Evolutionary conservation across 2,888 invertebrate species (phyloP), one percentile per base, ranked within the genome.

Genomic region (Drosophila sordidapex): DNA sequence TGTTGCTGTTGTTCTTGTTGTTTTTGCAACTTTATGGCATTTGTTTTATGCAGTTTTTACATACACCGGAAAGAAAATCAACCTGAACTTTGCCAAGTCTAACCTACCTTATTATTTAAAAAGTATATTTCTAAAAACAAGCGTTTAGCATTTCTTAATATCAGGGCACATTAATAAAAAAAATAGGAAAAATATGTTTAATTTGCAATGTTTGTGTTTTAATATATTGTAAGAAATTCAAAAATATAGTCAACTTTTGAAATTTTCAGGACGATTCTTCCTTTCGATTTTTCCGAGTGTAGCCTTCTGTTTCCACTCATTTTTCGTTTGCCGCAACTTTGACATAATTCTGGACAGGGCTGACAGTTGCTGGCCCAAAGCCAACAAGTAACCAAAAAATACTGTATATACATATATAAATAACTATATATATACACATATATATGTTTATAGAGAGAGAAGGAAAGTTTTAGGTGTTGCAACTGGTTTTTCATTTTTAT

Each of bases 261-360:
- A 25, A 25, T 4, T 4, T 4, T 25, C 25, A 25, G 4, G 8
- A 8, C 15, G 13, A 8, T 25, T 15, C 25, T 25, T 46, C 25
- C 21, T 8, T 15, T 46, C 1, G 21, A 13, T 13, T 25, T 46
- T 46, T 25, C 2, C 4, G 15, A 46, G 25, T 36, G 60, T 46
- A 53, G 46, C 31, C 49, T 52, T 68, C 58, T 66, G 58, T 49
- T 52, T 46, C 60, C 66, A 68, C 67, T 86, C 64, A 73, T 79
- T 76, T 83, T 79, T 70, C 69, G 85, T 82, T 72, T 68, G 72
- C 85, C 82, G 70, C 88, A 89, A 85, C 82, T 85, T 85, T 85
- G 85, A 89, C 89, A 85, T 89, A 89, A 85, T 85, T 85, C 78
- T 74, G 82, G 79, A 87, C 87, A 65, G 70, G 58, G 65, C 58